These are phyloP conservation scores for Mesoligia furuncula DNA, from an alignment of 2,888 invertebrate species.

Conservation along the genomic window DNA sequence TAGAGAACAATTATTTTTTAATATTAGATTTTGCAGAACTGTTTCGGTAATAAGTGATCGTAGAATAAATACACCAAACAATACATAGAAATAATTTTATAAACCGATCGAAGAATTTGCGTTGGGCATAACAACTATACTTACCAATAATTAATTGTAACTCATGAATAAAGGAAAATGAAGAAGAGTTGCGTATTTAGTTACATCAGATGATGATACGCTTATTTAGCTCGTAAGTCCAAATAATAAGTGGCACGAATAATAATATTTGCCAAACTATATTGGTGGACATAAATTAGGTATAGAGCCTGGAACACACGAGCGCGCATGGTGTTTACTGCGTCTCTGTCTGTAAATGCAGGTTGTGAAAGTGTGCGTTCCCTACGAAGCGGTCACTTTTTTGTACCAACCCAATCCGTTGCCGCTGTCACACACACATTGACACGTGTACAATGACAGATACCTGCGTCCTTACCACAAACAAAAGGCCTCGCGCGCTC, in stretches of 20 bases:
- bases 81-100: slow-evolving; percentile 32
- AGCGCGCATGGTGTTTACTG: background rate
- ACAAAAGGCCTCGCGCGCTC: background rate
- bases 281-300: slow-evolving; percentile 47
- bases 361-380: slow-evolving; percentile 8
- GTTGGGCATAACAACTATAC: slow-evolving; percentile 25
- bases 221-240: slow-evolving; percentile 47
- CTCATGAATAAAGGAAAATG: slow-evolving; percentile 13
- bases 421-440: slow-evolving; percentile 3
- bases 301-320: slow-evolving; percentile 3
- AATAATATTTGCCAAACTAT: slow-evolving; percentile 33
- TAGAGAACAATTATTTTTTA: slow-evolving; percentile 60
- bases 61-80: slow-evolving; percentile 47
- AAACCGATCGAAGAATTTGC: slow-evolving; percentile 8
- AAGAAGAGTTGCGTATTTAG: slow-evolving; percentile 37
- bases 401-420: background rate
- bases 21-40: slow-evolving; percentile 56
- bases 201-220: slow-evolving; percentile 48
- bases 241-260: slow-evolving; percentile 28
- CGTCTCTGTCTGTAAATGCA: background rate
- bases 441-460: background rate
- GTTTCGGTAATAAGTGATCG: slow-evolving; percentile 45
- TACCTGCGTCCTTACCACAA: slow-evolving; percentile 5
- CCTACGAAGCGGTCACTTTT: slow-evolving; percentile 2
- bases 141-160: background rate